Evolutionary conservation across 2,888 invertebrate genomes (phyloP).

Genomic region (Blomia tropicalis): DNA sequence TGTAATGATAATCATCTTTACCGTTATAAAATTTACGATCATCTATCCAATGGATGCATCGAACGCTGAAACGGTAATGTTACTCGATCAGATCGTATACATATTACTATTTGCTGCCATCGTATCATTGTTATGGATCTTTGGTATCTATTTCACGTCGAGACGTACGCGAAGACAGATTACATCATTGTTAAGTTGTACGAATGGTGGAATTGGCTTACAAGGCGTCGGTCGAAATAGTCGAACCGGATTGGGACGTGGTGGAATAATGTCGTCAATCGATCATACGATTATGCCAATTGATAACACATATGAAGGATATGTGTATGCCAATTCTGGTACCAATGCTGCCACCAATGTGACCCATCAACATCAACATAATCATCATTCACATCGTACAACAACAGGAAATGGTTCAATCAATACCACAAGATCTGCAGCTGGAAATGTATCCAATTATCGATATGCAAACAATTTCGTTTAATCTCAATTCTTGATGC

Average conservation of each 20-base stretch:
- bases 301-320: background rate
- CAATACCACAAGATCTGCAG: background rate
- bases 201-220: background rate
- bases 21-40: constrained; percentile 8
- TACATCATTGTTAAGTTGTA: background rate
- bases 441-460: background rate
- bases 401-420: background rate
- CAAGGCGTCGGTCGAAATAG: background rate
- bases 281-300: background rate
- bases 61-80: background rate
- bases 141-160: constrained; percentile 11
- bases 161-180: background rate
- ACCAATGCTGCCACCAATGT: background rate
- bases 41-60: background rate
- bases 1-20: constrained; percentile 16
- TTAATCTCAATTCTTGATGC: too few relatives aligned
- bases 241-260: background rate
- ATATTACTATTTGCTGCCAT: background rate
- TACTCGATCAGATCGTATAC: background rate
- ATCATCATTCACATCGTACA: background rate
- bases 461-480: constrained; percentile 5
- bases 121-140: background rate
- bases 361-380: background rate
- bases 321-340: background rate
- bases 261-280: background rate